Conservation (phyloP, 2,113 vertebrate genomes). For the Zosterops borbonicus region DNA sequence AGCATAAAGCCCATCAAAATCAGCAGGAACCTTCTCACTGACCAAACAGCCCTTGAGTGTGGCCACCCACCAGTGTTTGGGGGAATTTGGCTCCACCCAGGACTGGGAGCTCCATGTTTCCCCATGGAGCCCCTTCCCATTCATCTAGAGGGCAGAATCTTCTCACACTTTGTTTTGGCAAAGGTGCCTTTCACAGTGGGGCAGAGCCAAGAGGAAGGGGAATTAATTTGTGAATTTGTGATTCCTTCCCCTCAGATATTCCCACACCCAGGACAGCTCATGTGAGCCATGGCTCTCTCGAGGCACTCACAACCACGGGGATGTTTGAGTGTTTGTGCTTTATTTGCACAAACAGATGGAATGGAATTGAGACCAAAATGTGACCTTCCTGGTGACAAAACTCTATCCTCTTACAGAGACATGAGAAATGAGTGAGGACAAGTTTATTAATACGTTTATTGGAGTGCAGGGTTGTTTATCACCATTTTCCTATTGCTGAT, state of each 20-base stretch:
- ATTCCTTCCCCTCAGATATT: background rate
- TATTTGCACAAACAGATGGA: background rate
- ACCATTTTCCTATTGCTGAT: background rate
- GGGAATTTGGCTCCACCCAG: background rate
- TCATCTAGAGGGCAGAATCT: background rate
- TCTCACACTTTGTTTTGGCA: background rate
- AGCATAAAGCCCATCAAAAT: background rate
- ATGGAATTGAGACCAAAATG: background rate
- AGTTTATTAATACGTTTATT: background rate
- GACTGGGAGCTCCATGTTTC: background rate
- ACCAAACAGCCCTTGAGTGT: background rate
- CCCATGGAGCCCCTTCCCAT: background rate
- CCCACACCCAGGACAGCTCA: background rate
- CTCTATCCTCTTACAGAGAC: background rate
- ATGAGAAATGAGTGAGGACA: constrained; percentile 1
- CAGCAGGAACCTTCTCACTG: background rate
- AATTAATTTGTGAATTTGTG: background rate
- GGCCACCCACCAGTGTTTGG: fast-evolving
- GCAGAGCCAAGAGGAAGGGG: background rate
- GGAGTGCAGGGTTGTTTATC: background rate
- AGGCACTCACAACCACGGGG: background rate
- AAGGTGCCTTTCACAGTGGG: background rate
- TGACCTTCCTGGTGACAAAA: background rate
- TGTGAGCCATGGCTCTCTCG: fast-evolving
- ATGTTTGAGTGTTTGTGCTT: background rate